phyloP scores from a whole-genome alignment of 2,797 vertebrate species.

The Philypnodon macrostomus region DNA sequence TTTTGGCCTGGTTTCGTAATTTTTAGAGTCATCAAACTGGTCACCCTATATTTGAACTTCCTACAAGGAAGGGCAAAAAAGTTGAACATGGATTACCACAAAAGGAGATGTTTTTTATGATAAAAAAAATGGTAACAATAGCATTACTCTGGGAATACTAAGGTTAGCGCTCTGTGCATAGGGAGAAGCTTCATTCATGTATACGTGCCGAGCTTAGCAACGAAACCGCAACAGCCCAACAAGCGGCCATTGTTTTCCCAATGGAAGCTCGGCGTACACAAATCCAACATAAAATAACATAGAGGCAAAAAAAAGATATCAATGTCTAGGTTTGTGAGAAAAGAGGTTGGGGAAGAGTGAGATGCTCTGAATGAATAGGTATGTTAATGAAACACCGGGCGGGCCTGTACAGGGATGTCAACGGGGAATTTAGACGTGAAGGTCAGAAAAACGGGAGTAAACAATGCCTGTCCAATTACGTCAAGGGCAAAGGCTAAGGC shows the following conservation, averaged over 20 bases:
- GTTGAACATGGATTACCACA: no score
- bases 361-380: not conserved
- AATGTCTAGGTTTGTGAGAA: not conserved
- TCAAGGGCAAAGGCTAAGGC: slow-evolving; percentile 31
- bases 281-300: not conserved
- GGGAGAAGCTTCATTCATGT: slow-evolving; percentile 54
- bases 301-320: not conserved
- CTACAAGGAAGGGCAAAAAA: no score
- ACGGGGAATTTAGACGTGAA: slow-evolving; percentile 12
- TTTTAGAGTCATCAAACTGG: no score
- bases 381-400: slow-evolving; percentile 1
- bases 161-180: slow-evolving; percentile 7
- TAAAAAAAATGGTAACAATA: not conserved
- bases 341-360: not conserved
- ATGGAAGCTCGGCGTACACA: slow-evolving; percentile 15
- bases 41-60: no score
- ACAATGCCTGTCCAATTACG: slow-evolving; percentile 35
- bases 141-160: slow-evolving; percentile 1
- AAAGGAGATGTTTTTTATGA: slow-evolving; percentile 23
- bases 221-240: slow-evolving; percentile 43
- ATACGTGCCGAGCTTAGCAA: slow-evolving; percentile 42
- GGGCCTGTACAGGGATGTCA: slow-evolving; percentile 1
- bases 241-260: slow-evolving; percentile 34
- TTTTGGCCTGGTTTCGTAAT: no score
- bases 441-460: slow-evolving; percentile 14